Evolutionary conservation across 2,113 vertebrate genomes (phyloP).

Genomic region (Salvelinus sp.): DNA sequence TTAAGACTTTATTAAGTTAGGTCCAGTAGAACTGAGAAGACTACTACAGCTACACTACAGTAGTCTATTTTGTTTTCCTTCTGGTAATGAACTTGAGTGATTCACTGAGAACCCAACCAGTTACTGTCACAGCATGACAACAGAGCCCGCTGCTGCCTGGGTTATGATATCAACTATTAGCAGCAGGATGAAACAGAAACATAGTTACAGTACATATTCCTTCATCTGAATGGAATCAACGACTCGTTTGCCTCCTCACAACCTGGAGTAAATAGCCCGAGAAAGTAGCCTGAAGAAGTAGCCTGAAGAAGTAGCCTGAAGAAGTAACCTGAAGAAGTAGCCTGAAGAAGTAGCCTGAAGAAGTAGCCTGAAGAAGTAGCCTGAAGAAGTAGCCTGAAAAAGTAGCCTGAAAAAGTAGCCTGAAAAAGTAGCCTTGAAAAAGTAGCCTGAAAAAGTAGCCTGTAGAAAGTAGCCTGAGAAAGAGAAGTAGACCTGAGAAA

Average conservation of each 20-base stretch:
- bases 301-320: conserved; percentile 10
- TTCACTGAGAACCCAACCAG: conserved; percentile 49
- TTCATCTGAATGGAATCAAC: conserved; percentile 56
- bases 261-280: conserved; percentile 27
- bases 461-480: too few relatives aligned
- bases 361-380: too few relatives aligned
- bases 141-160: conserved; percentile 51
- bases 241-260: conserved; percentile 64
- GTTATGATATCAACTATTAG: conserved; percentile 65
- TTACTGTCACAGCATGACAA: conserved; percentile 48
- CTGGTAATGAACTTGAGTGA: conserved; percentile 65
- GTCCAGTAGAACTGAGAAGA: conserved; percentile 33
- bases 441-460: too few relatives aligned
- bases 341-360: too few relatives aligned
- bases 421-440: too few relatives aligned
- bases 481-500: too few relatives aligned
- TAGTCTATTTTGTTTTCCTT: conserved; percentile 65
- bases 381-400: too few relatives aligned
- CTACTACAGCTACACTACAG: conserved; percentile 19
- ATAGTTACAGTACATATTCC: conserved; percentile 19
- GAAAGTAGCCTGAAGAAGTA: background rate
- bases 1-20: conserved; percentile 58
- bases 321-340: too few relatives aligned
- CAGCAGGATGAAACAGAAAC: conserved; percentile 50
- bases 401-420: too few relatives aligned